Percentiles rank a stretch among this genome's conserved stretches.
Conservation (phyloP, 2,113 vertebrate species). For the Nyctibius bracteatus region DNA sequence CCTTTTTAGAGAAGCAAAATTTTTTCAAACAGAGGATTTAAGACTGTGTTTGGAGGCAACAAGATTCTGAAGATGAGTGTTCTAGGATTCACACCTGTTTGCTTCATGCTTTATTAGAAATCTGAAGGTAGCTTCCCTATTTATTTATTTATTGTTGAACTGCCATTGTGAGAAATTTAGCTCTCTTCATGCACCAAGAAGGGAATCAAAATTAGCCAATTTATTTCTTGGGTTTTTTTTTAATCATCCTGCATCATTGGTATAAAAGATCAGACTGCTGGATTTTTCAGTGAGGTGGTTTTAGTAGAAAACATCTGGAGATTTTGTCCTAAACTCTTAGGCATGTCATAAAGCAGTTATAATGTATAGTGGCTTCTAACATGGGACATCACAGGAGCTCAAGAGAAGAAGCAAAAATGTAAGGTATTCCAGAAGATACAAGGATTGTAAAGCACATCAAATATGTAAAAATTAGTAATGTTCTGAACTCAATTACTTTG, state of each 20-base stretch:
- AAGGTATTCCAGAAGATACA: neutral
- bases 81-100: rapidly evolving
- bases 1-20: neutral
- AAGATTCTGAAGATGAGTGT: neutral
- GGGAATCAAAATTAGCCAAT: neutral
- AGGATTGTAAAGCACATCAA: neutral
- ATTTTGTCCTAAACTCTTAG: neutral
- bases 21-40: neutral
- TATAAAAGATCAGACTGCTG: neutral
- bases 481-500: neutral
- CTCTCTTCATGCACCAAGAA: neutral
- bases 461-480: neutral
- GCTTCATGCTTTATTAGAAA: neutral
- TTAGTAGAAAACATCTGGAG: neutral
- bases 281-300: neutral
- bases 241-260: rapidly evolving
- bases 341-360: neutral
- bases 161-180: neutral
- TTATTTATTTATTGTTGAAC: neutral
- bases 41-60: neutral
- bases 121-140: rapidly evolving
- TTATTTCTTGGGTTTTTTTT: neutral
- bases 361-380: neutral
- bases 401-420: neutral
- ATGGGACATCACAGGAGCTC: neutral